These are phyloP conservation scores for Pampusana beccarii DNA, from an alignment of 2,113 vertebrate species.

Conservation along the genomic window DNA sequence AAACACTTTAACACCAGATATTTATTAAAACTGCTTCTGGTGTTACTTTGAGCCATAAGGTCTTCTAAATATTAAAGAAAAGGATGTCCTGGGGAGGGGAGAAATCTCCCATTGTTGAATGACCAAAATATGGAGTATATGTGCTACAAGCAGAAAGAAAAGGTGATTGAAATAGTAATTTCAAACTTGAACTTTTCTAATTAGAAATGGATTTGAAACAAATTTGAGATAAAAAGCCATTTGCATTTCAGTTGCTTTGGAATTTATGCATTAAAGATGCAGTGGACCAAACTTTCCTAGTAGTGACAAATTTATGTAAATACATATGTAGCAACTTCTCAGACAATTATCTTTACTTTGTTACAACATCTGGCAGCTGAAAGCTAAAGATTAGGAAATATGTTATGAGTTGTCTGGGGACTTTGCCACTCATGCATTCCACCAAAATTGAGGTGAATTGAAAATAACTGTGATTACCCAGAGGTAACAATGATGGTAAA, in stretches of 20 bases:
- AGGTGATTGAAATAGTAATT: not conserved
- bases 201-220: not conserved
- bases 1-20: not conserved
- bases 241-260: not conserved
- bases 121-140: not conserved
- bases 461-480: not conserved
- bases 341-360: not conserved
- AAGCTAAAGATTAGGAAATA: not conserved
- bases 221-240: not conserved
- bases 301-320: not conserved
- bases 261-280: not conserved
- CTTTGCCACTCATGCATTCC: not conserved
- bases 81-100: accelerated
- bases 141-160: not conserved
- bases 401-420: not conserved
- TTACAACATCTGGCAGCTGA: not conserved
- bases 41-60: not conserved
- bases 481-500: not conserved
- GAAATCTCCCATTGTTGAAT: not conserved
- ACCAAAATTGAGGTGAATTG: not conserved
- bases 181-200: not conserved
- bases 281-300: not conserved
- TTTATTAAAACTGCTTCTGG: not conserved
- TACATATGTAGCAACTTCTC: not conserved
- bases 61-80: not conserved